Conservation (phyloP, 92 coral and sea anemone genomes). For the Umimayanthus kanabou region DNA sequence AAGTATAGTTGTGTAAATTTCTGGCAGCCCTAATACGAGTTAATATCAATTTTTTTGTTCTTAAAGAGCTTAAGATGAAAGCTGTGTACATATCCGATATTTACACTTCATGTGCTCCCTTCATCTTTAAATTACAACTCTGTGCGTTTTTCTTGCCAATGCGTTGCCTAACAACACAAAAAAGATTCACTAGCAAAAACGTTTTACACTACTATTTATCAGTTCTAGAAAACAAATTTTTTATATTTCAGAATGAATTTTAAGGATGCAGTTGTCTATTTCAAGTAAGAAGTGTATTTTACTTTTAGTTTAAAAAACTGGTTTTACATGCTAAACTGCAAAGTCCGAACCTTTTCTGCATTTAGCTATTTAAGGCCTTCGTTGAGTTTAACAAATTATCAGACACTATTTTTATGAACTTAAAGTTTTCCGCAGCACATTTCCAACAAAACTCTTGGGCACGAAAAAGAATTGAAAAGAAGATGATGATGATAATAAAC, state of each 20-base stretch:
- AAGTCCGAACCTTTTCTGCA: neutral
- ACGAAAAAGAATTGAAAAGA: too few relatives aligned
- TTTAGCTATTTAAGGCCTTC: neutral
- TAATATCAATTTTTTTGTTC: conserved; percentile 39
- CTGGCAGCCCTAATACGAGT: conserved; percentile 43
- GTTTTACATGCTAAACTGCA: neutral
- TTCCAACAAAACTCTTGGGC: too few relatives aligned
- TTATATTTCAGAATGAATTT: neutral
- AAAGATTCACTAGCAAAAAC: neutral
- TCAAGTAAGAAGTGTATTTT: neutral
- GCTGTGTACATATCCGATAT: conserved; percentile 35
- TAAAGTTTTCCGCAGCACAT: too few relatives aligned
- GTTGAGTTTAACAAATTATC: neutral
- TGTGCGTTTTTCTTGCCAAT: conserved; percentile 8
- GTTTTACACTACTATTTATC: neutral
- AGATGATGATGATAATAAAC: too few relatives aligned
- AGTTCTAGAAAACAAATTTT: too few relatives aligned
- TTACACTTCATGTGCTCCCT: conserved; percentile 16
- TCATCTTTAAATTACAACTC: conserved; percentile 12
- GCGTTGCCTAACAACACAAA: conserved; percentile 34
- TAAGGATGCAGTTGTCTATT: neutral
- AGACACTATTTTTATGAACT: neutral
- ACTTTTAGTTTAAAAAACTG: neutral
- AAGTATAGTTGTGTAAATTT: conserved; percentile 8
- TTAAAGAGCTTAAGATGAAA: conserved; percentile 37